A percentile compares a stretch with the other conserved stretches of the same genome.
phyloP scores from a whole-genome alignment of 2,797 vertebrate genomes.

The Sebastes miniatus region DNA sequence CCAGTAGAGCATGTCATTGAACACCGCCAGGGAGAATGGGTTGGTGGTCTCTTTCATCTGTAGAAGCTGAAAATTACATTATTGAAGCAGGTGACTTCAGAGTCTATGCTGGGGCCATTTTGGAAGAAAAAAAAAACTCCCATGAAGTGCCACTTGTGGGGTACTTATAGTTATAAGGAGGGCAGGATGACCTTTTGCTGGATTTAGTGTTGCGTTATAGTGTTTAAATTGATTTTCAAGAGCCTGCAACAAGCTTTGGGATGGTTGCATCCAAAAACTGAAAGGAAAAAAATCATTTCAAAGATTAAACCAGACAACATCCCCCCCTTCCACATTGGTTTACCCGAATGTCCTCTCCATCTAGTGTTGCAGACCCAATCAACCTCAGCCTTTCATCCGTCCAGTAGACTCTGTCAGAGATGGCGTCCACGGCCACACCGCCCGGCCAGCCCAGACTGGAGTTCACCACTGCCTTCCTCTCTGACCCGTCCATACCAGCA shows the following conservation, averaged over 20 bases:
- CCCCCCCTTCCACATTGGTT: background rate
- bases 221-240: background rate
- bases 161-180: background rate
- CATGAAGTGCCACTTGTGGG: background rate
- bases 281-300: background rate
- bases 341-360: conserved; percentile 86
- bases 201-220: background rate
- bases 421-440: conserved; percentile 85
- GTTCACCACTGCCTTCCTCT: conserved; percentile 78
- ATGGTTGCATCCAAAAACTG: background rate
- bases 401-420: conserved; percentile 89
- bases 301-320: background rate
- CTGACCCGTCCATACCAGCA: conserved; percentile 91
- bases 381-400: conserved; percentile 88
- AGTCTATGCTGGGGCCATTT: background rate
- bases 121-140: background rate
- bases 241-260: background rate
- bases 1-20: conserved; percentile 91
- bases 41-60: conserved; percentile 85
- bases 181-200: background rate
- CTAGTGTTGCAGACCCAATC: conserved; percentile 86
- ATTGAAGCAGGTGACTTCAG: background rate
- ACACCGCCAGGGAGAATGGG: conserved; percentile 87
- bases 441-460: conserved; percentile 88
- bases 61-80: conserved; percentile 79